These are phyloP conservation scores for Syritta pipiens DNA, from an alignment of 2,888 invertebrate genomes.

Conservation along the genomic window DNA sequence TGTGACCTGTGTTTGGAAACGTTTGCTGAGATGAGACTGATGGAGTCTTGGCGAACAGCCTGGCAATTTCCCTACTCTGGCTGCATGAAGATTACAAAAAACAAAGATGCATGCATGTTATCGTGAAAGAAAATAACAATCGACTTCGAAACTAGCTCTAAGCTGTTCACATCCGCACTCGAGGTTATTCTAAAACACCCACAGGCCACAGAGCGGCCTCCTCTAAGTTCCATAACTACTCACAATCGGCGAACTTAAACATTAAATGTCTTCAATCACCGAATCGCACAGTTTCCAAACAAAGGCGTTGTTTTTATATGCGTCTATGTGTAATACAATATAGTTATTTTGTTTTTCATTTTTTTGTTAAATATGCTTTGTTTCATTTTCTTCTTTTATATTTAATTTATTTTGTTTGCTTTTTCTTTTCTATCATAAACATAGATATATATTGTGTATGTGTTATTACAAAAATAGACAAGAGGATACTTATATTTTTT, in stretches of 20 bases:
- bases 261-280: background rate
- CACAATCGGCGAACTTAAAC: background rate
- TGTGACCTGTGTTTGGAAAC: conserved; percentile 51
- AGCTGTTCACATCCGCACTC: too few species aligned
- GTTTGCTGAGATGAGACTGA: too few species aligned
- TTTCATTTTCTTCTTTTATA: conserved; percentile 60
- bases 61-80: too few species aligned
- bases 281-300: conserved; percentile 22
- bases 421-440: background rate
- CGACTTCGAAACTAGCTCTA: too few species aligned
- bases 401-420: conserved; percentile 8
- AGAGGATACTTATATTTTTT: conserved; percentile 23
- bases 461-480: conserved; percentile 42
- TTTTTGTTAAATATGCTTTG: conserved; percentile 30
- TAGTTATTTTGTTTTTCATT: conserved; percentile 6
- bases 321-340: conserved; percentile 7
- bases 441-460: background rate
- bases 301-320: conserved; percentile 10
- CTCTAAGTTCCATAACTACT: too few species aligned
- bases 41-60: too few species aligned
- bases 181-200: too few species aligned
- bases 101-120: too few species aligned
- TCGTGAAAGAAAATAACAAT: too few species aligned
- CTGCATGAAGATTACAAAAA: too few species aligned
- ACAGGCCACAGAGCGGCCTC: too few species aligned